phyloP scores from a whole-genome alignment of 1,140 invertebrate species.

The Musca vetustissima region DNA sequence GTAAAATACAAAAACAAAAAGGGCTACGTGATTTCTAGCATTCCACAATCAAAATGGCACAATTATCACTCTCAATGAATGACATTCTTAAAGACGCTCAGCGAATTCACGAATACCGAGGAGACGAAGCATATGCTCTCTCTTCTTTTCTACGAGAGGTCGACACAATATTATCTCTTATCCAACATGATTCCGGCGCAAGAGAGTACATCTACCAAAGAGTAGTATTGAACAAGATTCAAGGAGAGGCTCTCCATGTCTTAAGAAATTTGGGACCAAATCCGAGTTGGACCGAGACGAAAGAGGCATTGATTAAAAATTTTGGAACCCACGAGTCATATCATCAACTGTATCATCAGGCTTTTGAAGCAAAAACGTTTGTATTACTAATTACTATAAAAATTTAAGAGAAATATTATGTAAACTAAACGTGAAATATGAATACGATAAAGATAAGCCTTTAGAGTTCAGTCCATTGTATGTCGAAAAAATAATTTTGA shows the following conservation, averaged over 20 bases:
- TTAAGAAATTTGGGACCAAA: slow-evolving; percentile 29
- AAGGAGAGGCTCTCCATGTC: slow-evolving; percentile 29
- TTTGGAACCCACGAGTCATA: too few species aligned
- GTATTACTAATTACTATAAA: too few species aligned
- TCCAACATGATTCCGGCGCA: neutral
- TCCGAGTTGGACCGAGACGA: slow-evolving; percentile 21
- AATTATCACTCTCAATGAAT: neutral
- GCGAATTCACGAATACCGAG: slow-evolving; percentile 28
- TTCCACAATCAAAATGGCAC: too few species aligned
- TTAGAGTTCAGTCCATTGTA: too few species aligned
- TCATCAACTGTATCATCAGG: too few species aligned
- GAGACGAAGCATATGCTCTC: slow-evolving; percentile 29
- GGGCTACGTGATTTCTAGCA: too few species aligned
- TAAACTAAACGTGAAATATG: too few species aligned
- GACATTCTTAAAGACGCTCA: slow-evolving; percentile 29
- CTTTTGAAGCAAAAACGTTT: too few species aligned
- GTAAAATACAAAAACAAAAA: too few species aligned
- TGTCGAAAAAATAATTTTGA: too few species aligned
- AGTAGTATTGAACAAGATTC: slow-evolving; percentile 31
- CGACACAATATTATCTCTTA: slow-evolving; percentile 21
- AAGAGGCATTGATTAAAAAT: slow-evolving; percentile 26
- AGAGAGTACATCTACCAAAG: slow-evolving; percentile 19
- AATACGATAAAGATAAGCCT: too few species aligned
- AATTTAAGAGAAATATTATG: too few species aligned
- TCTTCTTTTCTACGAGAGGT: slow-evolving; percentile 6